These are phyloP conservation scores for Agrochola macilenta DNA, from an alignment of 2,888 invertebrate genomes.

Conservation along the genomic window DNA sequence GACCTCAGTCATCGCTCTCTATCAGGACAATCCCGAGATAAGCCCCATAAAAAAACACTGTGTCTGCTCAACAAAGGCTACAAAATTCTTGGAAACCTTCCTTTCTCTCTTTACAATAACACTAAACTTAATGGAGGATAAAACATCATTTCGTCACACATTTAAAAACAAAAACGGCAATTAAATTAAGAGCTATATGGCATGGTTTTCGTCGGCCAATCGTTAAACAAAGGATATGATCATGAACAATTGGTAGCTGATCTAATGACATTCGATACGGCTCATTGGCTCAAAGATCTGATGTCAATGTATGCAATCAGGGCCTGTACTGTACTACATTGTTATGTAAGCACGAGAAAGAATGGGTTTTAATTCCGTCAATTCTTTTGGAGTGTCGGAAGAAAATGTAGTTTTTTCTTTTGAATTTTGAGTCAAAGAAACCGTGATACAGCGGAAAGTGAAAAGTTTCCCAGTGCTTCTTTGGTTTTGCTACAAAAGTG, in stretches of 20 bases:
- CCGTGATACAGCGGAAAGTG: background rate
- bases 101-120: slow-evolving; percentile 4
- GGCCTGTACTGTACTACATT: background rate
- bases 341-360: no score
- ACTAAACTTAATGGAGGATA: slow-evolving; percentile 26
- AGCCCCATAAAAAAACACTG: background rate
- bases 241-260: slow-evolving; percentile 69
- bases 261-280: slow-evolving; percentile 78
- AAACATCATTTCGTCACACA: slow-evolving; percentile 28
- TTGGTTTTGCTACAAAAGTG: background rate
- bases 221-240: slow-evolving; percentile 63
- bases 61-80: background rate
- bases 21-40: background rate
- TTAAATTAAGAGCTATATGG: slow-evolving; percentile 45
- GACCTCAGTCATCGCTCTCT: background rate
- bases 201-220: slow-evolving; percentile 45
- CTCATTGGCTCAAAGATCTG: slow-evolving; percentile 75
- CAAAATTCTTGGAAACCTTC: background rate
- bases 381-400: background rate
- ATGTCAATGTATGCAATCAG: slow-evolving; percentile 45
- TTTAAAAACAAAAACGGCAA: slow-evolving; percentile 44
- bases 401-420: background rate
- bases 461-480: background rate
- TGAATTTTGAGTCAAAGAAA: background rate
- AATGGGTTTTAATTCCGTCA: background rate